phyloP scores from a whole-genome alignment of 1,140 invertebrate species.

The Dreissena polymorpha region DNA sequence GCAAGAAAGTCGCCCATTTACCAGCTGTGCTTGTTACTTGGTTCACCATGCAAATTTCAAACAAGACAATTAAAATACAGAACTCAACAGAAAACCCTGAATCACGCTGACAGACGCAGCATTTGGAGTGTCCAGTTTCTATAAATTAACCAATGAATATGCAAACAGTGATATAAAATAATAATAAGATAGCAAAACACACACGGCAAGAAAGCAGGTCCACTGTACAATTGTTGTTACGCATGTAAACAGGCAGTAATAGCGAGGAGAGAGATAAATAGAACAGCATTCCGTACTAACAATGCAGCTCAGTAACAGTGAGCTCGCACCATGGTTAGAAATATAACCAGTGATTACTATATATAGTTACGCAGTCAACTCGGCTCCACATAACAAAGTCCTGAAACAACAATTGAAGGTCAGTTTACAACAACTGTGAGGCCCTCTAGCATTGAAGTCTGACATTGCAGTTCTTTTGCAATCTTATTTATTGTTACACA shows the following conservation, averaged over 20 bases:
- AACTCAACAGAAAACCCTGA: background rate
- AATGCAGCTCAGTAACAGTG: conserved; percentile 35
- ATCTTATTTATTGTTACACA: too few species aligned
- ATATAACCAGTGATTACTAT: conserved; percentile 55
- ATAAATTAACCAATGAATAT: conserved; percentile 55
- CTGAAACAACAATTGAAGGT: conserved; percentile 44
- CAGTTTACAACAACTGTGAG: conserved; percentile 46
- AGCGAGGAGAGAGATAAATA: conserved; percentile 50
- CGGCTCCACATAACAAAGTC: conserved; percentile 40
- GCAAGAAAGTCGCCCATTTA: too few species aligned
- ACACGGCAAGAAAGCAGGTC: conserved; percentile 50
- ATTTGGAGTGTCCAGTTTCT: conserved; percentile 33
- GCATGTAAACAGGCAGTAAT: conserved; percentile 42
- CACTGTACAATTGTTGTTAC: conserved; percentile 51
- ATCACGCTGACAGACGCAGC: background rate
- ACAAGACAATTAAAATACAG: too few species aligned
- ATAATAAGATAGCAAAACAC: conserved; percentile 49
- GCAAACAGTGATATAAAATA: conserved; percentile 50
- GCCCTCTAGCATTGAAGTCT: too few species aligned
- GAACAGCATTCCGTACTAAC: conserved; percentile 51
- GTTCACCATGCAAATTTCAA: too few species aligned
- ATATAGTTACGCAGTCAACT: conserved; percentile 48
- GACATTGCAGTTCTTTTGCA: too few species aligned
- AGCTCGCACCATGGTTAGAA: conserved; percentile 47
- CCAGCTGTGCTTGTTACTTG: too few species aligned